Percentiles rank a stretch among this genome's conserved stretches.
Evolutionary conservation across 2,797 vertebrate genomes (phyloP).

Genomic region (Podarcis siculus): DNA sequence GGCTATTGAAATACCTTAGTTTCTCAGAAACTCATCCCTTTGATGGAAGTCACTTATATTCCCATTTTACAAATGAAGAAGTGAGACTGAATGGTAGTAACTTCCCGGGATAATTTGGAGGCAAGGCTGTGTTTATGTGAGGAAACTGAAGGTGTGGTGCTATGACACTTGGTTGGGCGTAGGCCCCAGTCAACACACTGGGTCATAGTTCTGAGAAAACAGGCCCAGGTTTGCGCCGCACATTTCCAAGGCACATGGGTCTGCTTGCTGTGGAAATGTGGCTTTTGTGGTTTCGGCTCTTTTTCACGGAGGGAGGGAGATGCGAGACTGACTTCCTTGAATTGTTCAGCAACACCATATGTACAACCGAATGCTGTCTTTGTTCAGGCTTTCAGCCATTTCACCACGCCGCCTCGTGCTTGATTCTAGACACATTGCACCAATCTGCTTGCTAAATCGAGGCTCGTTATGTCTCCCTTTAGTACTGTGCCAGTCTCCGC

Average conservation of each 20-base stretch:
- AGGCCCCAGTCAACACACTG: neutral
- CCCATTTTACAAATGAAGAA: neutral
- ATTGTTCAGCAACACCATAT: neutral
- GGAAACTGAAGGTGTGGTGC: neutral
- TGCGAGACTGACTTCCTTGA: neutral
- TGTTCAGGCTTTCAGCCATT: conserved; percentile 1
- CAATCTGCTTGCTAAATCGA: neutral
- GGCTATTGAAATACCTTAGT: no score
- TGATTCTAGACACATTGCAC: neutral
- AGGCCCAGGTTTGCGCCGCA: neutral
- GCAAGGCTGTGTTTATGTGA: neutral
- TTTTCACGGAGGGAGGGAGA: neutral
- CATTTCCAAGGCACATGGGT: neutral
- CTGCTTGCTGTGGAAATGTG: neutral
- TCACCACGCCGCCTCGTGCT: neutral
- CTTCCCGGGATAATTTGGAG: neutral
- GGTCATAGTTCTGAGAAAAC: neutral
- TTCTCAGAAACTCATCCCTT: no score
- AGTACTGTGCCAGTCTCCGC: conserved; percentile 25
- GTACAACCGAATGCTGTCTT: neutral
- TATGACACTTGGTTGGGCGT: neutral
- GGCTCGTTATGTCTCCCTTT: conserved; percentile 28
- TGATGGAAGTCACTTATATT: neutral
- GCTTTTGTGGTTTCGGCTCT: neutral
- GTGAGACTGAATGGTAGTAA: neutral